Base-by-base conservation (phyloP, 92 coral and sea anemone genomes). In the Palythoa caribaeorum region DNA sequence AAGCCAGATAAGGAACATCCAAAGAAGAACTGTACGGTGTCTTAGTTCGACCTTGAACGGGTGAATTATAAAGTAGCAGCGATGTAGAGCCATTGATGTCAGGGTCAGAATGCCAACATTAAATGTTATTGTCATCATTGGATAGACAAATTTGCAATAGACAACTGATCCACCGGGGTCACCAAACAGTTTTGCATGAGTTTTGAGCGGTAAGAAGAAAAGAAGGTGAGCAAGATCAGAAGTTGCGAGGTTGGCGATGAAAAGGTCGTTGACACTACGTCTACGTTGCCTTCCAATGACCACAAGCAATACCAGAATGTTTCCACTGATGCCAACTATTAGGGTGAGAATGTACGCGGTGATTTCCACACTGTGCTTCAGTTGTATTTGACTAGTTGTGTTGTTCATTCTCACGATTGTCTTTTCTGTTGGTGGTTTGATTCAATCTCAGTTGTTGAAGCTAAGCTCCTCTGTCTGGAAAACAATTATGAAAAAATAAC, bases 181-280 rank as follows among this genome's bases (percentile, higher is more conserved):
- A 75, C 79, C 79, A 17, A 75, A 75, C 38, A 75, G 14, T 75
- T 75, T 75, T 13, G 79, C 55, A 50, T 75, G 13, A 8, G 79
- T 75, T 47, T 19, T 75, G 28, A 75, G 6, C 12, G 79, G 79
- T 21, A 75, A 50, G 79, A 40, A 44, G 55, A 75, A 75, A 20
- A 75, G 55, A 0, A 75, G 44, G 79, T 40, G 44, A 40, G 79
- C 59, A 75, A 75, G 55, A 47, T 75, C 79, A 48, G 79, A 75
- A 53, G 44, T 75, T 14, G 79, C 79, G 36, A 75, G 79, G 44
- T 75, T 75, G 59, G 79, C 79, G 36, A 75, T 75, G 79, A 75
- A 75, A n/a, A 75, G 79, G 44, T 75, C 79, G 35, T 75, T 75
- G 38, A 75, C 16, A 17, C 79, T 75, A 3, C 79, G 79, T n/a